These are phyloP conservation scores for Xestia ashworthii DNA, from an alignment of 2,888 invertebrate species.

Conservation along the genomic window DNA sequence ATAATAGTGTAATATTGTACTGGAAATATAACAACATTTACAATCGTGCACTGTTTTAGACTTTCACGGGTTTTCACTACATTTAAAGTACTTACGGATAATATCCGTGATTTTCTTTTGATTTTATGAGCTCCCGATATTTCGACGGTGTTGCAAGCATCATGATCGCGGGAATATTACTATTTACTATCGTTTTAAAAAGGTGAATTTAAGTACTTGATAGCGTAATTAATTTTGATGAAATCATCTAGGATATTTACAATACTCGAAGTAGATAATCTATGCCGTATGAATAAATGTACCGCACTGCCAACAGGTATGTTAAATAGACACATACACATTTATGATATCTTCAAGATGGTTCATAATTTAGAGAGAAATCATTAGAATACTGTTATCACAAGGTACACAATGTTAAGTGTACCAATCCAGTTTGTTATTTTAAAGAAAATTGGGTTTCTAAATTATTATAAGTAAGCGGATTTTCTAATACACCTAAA, in stretches of 20 bases:
- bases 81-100: no score
- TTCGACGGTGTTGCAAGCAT: no score
- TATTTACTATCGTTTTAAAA: background rate
- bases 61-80: no score
- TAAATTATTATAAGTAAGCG: conserved; percentile 23
- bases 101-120: no score
- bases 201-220: background rate
- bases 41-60: no score
- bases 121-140: no score
- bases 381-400: conserved; percentile 36
- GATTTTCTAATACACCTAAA: conserved; percentile 7
- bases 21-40: background rate
- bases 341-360: background rate
- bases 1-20: background rate
- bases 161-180: no score
- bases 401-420: background rate
- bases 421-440: conserved; percentile 50
- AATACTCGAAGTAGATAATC: conserved; percentile 2
- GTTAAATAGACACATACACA: background rate
- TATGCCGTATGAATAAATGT: conserved; percentile 2
- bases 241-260: background rate
- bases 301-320: background rate
- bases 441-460: conserved; percentile 59
- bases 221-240: background rate
- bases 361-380: background rate